These are phyloP conservation scores for Halcyon smyrnensis DNA, from an alignment of 2,797 vertebrate species.

Conservation along the genomic window DNA sequence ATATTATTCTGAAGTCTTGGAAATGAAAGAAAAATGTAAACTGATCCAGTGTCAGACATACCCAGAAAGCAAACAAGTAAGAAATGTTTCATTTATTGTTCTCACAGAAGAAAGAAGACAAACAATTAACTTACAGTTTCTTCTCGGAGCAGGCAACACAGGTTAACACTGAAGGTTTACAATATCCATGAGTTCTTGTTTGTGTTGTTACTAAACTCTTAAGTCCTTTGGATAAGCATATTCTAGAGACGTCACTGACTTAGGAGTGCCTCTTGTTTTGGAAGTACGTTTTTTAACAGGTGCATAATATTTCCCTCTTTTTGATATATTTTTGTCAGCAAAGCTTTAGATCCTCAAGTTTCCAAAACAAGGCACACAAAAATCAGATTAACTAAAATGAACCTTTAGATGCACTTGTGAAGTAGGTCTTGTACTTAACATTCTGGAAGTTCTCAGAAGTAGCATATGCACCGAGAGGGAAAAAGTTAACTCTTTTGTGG, in stretches of 20 bases:
- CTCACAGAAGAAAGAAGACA: neutral
- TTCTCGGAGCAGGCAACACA: neutral
- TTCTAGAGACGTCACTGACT: neutral
- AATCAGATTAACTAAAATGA: neutral
- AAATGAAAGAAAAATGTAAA: neutral
- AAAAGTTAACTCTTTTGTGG: neutral
- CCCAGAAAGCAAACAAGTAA: conserved; percentile 8
- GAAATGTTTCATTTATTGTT: neutral
- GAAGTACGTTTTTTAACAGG: neutral
- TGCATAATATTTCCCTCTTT: neutral
- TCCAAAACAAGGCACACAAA: neutral
- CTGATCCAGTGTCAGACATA: neutral
- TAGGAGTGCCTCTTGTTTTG: neutral
- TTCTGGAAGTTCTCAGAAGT: neutral
- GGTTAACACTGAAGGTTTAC: neutral
- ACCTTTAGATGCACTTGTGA: neutral
- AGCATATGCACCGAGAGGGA: neutral
- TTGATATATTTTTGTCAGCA: neutral
- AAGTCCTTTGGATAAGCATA: neutral
- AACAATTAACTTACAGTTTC: neutral
- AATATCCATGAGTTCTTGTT: neutral
- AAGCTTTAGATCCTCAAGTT: neutral
- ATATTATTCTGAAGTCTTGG: neutral
- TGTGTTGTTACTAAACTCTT: neutral
- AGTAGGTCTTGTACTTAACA: neutral